These are phyloP conservation scores for Psilopogon haemacephalus DNA, from an alignment of 2,113 vertebrate species.

Conservation along the genomic window DNA sequence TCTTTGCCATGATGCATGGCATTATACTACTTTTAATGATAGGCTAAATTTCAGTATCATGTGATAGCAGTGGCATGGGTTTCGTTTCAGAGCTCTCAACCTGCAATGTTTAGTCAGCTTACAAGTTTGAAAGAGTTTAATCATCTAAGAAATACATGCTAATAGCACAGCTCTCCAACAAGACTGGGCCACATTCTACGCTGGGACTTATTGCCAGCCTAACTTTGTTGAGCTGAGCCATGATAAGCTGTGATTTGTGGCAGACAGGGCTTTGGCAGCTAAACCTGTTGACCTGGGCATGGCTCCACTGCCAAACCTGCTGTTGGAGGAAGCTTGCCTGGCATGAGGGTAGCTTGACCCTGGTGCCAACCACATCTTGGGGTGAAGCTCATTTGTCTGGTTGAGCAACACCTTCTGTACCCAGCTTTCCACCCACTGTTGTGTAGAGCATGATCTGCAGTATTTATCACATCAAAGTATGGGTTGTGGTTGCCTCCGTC, in stretches of 20 bases:
- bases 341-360: neutral
- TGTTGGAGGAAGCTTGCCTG: neutral
- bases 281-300: neutral
- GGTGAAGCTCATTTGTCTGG: neutral
- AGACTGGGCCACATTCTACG: neutral
- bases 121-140: neutral
- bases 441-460: neutral
- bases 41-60: neutral
- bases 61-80: rapidly evolving
- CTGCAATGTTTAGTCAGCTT: neutral
- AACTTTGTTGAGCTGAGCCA: neutral
- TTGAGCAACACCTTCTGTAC: rapidly evolving
- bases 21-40: neutral
- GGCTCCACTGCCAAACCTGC: neutral
- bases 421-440: neutral
- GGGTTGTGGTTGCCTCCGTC: neutral
- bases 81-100: neutral
- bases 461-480: neutral
- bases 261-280: neutral
- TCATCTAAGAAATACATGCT: rapidly evolving
- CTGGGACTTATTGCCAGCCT: neutral
- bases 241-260: constrained; percentile 7
- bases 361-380: rapidly evolving
- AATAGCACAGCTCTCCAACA: neutral
- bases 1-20: neutral